phyloP scores from a whole-genome alignment of 2,113 vertebrate species.

The Chaetodon trifascialis region DNA sequence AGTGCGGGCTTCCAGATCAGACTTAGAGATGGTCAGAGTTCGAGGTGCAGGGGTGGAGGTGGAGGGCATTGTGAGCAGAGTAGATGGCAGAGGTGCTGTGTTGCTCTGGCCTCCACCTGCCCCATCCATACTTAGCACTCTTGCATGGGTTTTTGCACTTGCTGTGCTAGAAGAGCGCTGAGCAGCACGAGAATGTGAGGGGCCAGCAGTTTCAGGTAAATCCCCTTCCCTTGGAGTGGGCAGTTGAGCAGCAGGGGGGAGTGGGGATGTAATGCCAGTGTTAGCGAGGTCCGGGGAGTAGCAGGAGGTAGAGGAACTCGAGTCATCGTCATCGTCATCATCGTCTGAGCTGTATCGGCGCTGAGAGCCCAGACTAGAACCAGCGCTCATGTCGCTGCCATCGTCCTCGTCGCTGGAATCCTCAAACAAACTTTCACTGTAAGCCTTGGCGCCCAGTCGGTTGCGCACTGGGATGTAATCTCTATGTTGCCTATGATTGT shows the following conservation, averaged over 20 bases:
- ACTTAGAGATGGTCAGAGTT: slow-evolving; percentile 90
- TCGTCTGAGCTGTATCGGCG: slow-evolving; percentile 88
- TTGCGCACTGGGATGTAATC: slow-evolving; percentile 87
- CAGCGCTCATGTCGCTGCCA: slow-evolving; percentile 90
- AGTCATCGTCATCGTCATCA: slow-evolving; percentile 82
- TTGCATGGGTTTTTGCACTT: slow-evolving; percentile 91
- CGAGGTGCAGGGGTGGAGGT: slow-evolving; percentile 80
- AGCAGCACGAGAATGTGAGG: slow-evolving; percentile 83
- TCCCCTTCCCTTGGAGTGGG: slow-evolving; percentile 79
- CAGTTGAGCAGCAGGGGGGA: slow-evolving; percentile 73
- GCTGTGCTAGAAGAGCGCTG: slow-evolving; percentile 91
- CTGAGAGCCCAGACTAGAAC: slow-evolving; percentile 90
- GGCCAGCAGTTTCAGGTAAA: slow-evolving; percentile 66
- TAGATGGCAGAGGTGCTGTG: slow-evolving; percentile 63
- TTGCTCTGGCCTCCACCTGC: slow-evolving; percentile 80
- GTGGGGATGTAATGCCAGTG: slow-evolving; percentile 68
- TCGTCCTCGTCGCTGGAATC: slow-evolving; percentile 90
- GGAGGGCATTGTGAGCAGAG: slow-evolving; percentile 80
- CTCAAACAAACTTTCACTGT: slow-evolving; percentile 89
- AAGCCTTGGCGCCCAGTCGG: slow-evolving; percentile 87
- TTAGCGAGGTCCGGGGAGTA: slow-evolving; percentile 88
- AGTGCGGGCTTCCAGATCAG: slow-evolving; percentile 88
- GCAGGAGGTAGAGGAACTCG: slow-evolving; percentile 91
- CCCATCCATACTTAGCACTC: slow-evolving; percentile 92
- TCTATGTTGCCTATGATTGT: slow-evolving; percentile 83